phyloP scores from a whole-genome alignment of 2,797 vertebrate genomes.

The Spinibarbus caldwelli region DNA sequence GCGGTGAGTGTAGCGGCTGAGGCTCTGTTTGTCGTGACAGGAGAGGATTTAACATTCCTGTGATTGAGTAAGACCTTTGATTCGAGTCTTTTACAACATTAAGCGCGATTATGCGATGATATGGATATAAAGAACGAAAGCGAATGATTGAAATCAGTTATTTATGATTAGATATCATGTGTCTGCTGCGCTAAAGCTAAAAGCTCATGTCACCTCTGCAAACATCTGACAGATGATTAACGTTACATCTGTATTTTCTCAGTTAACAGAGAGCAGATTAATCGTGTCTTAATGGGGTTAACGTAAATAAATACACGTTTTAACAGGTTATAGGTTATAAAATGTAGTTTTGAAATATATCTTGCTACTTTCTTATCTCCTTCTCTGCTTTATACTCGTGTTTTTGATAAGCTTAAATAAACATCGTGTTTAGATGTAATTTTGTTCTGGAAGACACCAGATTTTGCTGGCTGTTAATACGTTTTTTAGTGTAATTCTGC shows the following conservation, averaged over 20 bases:
- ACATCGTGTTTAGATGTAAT: neutral
- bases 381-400: neutral
- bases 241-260: neutral
- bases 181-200: slow-evolving; percentile 13
- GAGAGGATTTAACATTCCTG: neutral
- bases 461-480: neutral
- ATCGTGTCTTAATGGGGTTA: neutral
- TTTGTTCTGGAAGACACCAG: neutral
- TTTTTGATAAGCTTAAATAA: neutral
- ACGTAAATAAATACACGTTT: neutral
- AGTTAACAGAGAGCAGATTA: neutral
- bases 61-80: slow-evolving; percentile 1
- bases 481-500: neutral
- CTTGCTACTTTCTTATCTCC: neutral
- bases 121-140: neutral
- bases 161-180: neutral
- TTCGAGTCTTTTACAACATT: neutral
- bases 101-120: neutral
- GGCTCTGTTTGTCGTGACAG: slow-evolving; percentile 31
- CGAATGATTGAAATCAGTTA: neutral
- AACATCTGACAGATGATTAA: neutral
- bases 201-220: slow-evolving; percentile 39
- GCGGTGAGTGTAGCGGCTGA: too few relatives aligned
- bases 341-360: neutral
- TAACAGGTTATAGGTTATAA: neutral